Conservation (phyloP, 2,797 vertebrate genomes). For the Clamator glandarius region DNA sequence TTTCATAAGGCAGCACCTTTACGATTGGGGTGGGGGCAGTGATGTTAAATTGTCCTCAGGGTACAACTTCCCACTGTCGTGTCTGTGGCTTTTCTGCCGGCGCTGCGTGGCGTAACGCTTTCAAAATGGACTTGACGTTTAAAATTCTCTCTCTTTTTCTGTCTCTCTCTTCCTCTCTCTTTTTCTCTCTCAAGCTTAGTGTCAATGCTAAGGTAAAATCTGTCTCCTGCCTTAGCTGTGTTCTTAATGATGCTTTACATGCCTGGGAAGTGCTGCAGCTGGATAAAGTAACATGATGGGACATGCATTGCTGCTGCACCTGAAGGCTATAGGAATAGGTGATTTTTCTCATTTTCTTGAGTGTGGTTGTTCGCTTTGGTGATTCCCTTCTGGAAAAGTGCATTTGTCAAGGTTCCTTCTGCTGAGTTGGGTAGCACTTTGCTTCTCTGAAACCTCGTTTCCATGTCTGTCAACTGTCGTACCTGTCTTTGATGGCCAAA, state of each 20-base stretch:
- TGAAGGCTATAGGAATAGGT: constrained; percentile 73
- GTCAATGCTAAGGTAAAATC: constrained; percentile 65
- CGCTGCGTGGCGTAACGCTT: constrained; percentile 16
- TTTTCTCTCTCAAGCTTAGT: constrained; percentile 46
- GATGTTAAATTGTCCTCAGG: not conserved
- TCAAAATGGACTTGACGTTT: not conserved
- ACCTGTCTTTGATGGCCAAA: constrained; percentile 12
- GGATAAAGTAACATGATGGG: constrained; percentile 71
- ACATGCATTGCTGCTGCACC: constrained; percentile 69
- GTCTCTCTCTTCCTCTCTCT: not conserved
- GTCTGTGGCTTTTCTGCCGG: constrained; percentile 13
- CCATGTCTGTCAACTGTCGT: constrained; percentile 31
- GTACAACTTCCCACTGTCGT: not conserved
- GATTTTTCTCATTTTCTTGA: constrained; percentile 67
- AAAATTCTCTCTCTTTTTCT: constrained; percentile 5
- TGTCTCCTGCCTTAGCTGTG: constrained; percentile 67
- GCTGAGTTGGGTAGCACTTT: constrained; percentile 18
- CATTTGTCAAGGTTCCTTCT: constrained; percentile 55
- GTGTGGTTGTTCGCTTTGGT: constrained; percentile 52
- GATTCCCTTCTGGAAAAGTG: constrained; percentile 57
- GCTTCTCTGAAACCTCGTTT: constrained; percentile 24
- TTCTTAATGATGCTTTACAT: constrained; percentile 70
- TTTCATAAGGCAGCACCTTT: not conserved
- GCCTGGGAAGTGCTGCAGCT: constrained; percentile 71
- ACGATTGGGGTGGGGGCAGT: not conserved